These are phyloP conservation scores for Odontothrips loti DNA, from an alignment of 2,888 invertebrate genomes.

Conservation along the genomic window DNA sequence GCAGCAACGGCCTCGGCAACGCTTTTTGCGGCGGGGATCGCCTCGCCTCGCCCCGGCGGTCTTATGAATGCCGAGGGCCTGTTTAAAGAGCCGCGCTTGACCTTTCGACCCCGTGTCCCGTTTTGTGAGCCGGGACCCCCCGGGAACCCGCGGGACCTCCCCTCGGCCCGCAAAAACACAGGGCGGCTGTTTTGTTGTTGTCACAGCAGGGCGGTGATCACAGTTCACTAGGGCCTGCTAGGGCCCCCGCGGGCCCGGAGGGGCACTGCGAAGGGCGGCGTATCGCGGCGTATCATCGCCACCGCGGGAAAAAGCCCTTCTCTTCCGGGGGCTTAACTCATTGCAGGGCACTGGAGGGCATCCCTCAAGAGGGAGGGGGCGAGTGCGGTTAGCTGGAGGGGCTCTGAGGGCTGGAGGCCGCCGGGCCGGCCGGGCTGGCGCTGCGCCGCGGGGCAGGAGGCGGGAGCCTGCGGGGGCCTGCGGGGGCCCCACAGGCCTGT, in stretches of 20 bases:
- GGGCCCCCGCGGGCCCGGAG: background rate
- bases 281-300: background rate
- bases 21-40: too few relatives aligned
- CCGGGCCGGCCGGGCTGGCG: background rate
- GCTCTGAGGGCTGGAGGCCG: background rate
- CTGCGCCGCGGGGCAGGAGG: background rate
- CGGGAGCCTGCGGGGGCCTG: background rate
- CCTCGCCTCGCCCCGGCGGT: background rate
- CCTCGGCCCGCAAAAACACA: too few relatives aligned
- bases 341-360: constrained; percentile 13
- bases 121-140: too few relatives aligned
- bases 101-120: background rate
- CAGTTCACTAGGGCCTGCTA: background rate
- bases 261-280: constrained; percentile 8
- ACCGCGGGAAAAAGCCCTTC: constrained; percentile 6
- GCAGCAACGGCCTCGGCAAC: too few relatives aligned
- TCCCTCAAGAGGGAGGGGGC: background rate
- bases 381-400: constrained; percentile 19
- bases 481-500: background rate
- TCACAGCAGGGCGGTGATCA: background rate
- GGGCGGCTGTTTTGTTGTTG: background rate
- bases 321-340: constrained; percentile 11
- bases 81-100: constrained; percentile 19
- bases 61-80: background rate
- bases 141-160: background rate